Evolutionary conservation across 1,140 invertebrate species (phyloP).

Genomic region (Piezodorus guildinii): DNA sequence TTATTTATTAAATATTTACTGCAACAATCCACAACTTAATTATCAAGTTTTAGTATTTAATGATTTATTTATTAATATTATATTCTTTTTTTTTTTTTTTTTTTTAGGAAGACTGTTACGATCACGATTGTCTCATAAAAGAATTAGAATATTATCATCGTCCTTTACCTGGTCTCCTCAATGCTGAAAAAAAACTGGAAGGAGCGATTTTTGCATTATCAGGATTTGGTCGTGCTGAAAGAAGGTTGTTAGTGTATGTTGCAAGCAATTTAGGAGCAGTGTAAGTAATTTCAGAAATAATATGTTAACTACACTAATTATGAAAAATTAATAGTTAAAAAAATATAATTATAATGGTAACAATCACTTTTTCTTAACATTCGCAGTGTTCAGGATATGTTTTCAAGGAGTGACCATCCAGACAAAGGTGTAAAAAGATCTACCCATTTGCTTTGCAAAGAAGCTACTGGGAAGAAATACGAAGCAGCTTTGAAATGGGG

Average conservation of each 20-base stretch:
- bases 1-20: too few relatives aligned
- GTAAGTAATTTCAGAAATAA: too few relatives aligned
- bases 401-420: constrained; percentile 40
- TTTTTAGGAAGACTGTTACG: constrained; percentile 36
- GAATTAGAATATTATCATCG: constrained; percentile 39
- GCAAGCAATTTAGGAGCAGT: constrained; percentile 56
- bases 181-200: constrained; percentile 43
- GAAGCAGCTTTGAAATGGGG: constrained; percentile 72
- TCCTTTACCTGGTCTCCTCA: constrained; percentile 38
- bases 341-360: too few relatives aligned
- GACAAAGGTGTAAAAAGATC: constrained; percentile 38
- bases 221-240: constrained; percentile 55
- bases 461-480: constrained; percentile 66
- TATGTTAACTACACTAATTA: too few relatives aligned
- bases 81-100: too few relatives aligned
- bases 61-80: too few relatives aligned
- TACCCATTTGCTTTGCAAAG: constrained; percentile 67
- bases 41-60: too few relatives aligned
- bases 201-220: constrained; percentile 66
- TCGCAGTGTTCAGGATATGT: constrained; percentile 39
- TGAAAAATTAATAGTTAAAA: too few relatives aligned
- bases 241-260: constrained; percentile 55
- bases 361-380: too few relatives aligned
- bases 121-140: background rate
- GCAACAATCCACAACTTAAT: too few relatives aligned